Evolutionary conservation across 2,797 vertebrate species (phyloP).

Genomic region (Glossophaga mutica): DNA sequence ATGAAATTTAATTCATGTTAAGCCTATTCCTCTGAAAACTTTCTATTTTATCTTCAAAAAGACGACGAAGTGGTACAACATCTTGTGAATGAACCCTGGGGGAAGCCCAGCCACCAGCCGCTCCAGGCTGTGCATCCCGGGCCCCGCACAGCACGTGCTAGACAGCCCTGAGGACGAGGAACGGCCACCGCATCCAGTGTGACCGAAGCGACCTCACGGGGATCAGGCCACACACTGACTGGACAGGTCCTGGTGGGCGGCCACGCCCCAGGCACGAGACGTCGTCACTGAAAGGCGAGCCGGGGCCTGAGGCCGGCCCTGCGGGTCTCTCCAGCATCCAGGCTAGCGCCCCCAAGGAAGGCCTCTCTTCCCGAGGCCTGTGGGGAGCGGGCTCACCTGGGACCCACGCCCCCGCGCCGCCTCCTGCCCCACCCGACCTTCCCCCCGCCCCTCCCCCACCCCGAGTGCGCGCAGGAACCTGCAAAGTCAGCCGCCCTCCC

Average conservation of each 20-base stretch:
- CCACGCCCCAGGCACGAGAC: neutral
- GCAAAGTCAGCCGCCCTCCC: neutral
- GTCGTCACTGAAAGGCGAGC: neutral
- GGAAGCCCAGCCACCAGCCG: neutral
- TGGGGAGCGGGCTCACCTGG: neutral
- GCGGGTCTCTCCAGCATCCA: neutral
- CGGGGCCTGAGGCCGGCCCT: neutral
- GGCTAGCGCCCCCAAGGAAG: neutral
- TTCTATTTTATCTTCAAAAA: slow-evolving; percentile 51
- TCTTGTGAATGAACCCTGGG: neutral
- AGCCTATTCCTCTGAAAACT: slow-evolving; percentile 60
- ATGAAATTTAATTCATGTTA: neutral
- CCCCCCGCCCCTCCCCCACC: rapidly evolving
- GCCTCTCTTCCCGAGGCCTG: neutral
- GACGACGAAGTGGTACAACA: neutral
- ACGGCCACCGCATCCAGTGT: rapidly evolving
- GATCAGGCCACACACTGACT: rapidly evolving
- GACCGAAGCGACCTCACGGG: neutral
- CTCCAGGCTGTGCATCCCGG: neutral
- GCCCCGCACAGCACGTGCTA: neutral
- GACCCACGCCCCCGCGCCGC: no score
- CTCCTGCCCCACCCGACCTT: no score
- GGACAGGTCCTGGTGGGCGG: neutral
- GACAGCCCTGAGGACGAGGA: neutral
- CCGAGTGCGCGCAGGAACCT: neutral